phyloP scores from a whole-genome alignment of 2,888 invertebrate species.

The Aphidoletes aphidimyza region DNA sequence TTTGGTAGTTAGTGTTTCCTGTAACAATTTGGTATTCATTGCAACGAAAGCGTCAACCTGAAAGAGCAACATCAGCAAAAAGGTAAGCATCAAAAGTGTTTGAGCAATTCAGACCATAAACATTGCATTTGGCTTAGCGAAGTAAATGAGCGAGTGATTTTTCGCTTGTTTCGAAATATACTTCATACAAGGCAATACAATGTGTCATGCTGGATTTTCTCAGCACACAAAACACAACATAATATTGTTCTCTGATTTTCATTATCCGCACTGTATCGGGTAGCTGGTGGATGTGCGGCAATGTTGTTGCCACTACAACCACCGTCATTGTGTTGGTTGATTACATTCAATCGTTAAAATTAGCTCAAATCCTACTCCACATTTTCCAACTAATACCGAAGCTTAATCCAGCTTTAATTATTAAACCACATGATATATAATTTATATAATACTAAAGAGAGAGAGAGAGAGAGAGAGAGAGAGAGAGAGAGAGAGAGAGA shows the following conservation, averaged over 20 bases:
- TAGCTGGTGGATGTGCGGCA: too few relatives aligned
- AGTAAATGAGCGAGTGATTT: neutral
- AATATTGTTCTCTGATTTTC: neutral
- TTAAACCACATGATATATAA: constrained; percentile 49
- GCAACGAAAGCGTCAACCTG: neutral
- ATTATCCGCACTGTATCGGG: neutral
- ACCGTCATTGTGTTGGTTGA: neutral
- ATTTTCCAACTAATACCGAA: constrained; percentile 42
- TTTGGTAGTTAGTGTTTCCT: neutral
- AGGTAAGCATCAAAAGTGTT: neutral
- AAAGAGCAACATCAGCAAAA: neutral
- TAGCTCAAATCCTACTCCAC: constrained; percentile 38
- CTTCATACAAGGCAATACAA: neutral
- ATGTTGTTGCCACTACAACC: too few relatives aligned
- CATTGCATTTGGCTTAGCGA: neutral
- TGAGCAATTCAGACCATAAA: constrained; percentile 15
- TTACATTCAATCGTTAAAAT: constrained; percentile 46
- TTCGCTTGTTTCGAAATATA: neutral
- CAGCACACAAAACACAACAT: neutral
- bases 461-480: too few relatives aligned
- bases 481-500: too few relatives aligned
- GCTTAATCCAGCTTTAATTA: constrained; percentile 46
- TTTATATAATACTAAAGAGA: constrained; percentile 31
- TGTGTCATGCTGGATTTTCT: neutral
- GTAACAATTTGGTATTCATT: neutral